Evolutionary conservation across 2,113 vertebrate genomes (phyloP).

Genomic region (Psilopsiagon aurifrons): DNA sequence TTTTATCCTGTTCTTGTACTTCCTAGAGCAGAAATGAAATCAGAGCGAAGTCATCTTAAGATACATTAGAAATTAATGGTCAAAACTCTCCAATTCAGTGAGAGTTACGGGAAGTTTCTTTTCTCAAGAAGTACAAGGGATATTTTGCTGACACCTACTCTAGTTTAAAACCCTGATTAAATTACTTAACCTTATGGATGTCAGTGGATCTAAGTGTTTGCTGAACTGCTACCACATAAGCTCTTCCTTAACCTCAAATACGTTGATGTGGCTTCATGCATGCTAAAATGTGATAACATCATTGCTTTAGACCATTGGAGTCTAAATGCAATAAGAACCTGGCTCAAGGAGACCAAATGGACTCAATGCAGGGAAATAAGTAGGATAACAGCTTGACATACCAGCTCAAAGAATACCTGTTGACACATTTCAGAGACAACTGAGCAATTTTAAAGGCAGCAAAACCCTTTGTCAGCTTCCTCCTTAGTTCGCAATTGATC

Average conservation of each 20-base stretch:
- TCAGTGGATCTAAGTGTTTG: neutral
- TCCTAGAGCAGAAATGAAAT: neutral
- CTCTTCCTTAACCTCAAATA: neutral
- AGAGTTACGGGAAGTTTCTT: neutral
- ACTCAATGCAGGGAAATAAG: neutral
- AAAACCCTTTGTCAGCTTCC: neutral
- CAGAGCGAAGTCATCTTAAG: neutral
- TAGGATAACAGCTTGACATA: neutral
- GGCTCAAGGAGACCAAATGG: neutral
- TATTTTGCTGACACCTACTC: neutral
- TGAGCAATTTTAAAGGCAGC: neutral
- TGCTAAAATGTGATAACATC: neutral
- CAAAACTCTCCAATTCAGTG: neutral
- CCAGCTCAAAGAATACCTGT: neutral
- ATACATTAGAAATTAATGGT: neutral
- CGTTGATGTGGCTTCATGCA: neutral
- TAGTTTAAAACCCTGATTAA: neutral
- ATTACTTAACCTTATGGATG: neutral
- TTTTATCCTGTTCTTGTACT: neutral
- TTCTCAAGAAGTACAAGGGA: neutral
- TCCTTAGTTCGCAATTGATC: neutral
- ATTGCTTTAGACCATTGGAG: neutral
- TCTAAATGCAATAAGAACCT: neutral
- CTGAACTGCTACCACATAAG: neutral
- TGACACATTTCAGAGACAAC: neutral